Percentiles rank a stretch among this genome's conserved stretches.
phyloP scores from a whole-genome alignment of 2,113 vertebrate species.

The Xenopus borealis region DNA sequence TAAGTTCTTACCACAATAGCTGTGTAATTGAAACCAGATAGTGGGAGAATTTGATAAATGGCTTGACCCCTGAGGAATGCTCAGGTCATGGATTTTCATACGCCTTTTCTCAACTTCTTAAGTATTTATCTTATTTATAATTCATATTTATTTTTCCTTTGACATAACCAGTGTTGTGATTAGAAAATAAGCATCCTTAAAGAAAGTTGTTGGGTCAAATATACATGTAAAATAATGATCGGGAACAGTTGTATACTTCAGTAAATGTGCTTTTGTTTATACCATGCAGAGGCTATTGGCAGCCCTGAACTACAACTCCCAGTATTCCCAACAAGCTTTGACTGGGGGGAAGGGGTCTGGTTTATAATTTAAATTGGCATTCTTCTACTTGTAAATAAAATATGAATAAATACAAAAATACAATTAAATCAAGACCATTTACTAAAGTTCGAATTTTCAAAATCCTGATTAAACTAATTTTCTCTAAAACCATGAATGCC shows the following conservation, averaged over 20 bases:
- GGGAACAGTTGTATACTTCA: background rate
- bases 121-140: conserved; percentile 58
- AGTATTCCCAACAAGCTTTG: too few relatives aligned
- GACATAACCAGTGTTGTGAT: background rate
- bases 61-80: conserved; percentile 97
- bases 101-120: conserved; percentile 62
- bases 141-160: conserved; percentile 68
- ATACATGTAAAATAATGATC: background rate
- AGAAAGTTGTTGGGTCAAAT: background rate
- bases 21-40: conserved; percentile 99
- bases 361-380: too few relatives aligned
- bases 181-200: conserved; percentile 6
- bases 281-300: background rate
- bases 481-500: too few relatives aligned
- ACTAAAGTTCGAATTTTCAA: too few relatives aligned
- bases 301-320: too few relatives aligned
- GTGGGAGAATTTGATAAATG: conserved; percentile 98
- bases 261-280: background rate
- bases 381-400: too few relatives aligned
- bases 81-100: conserved; percentile 95
- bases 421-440: too few relatives aligned
- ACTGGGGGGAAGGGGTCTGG: too few relatives aligned
- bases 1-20: conserved; percentile 92
- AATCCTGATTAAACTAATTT: too few relatives aligned
- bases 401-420: too few relatives aligned